These are phyloP conservation scores for Anguilla anguilla DNA, from an alignment of 2,797 vertebrate species.

Conservation along the genomic window DNA sequence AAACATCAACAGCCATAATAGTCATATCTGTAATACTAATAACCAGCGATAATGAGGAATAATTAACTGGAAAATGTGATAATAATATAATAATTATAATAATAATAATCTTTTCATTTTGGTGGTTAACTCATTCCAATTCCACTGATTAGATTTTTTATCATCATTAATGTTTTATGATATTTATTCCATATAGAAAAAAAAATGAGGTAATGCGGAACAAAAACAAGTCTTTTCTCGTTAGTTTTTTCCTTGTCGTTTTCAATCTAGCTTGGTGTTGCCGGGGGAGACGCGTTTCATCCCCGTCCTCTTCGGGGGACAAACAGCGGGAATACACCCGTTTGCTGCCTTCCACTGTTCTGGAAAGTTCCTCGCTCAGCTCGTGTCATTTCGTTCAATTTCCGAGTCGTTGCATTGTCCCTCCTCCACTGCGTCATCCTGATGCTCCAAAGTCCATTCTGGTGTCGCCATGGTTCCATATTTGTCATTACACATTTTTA, in stretches of 20 bases:
- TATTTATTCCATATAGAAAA: conserved; percentile 21
- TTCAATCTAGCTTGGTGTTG: neutral
- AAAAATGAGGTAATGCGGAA: conserved; percentile 63
- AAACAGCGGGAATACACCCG: neutral
- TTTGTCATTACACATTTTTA: conserved; percentile 3
- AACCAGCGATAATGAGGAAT: conserved; percentile 35
- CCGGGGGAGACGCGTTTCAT: neutral
- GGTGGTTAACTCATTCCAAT: neutral
- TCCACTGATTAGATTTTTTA: conserved; percentile 12
- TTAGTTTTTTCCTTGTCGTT: conserved; percentile 53
- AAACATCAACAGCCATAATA: conserved; percentile 34
- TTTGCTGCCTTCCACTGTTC: neutral
- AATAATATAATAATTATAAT: conserved; percentile 31
- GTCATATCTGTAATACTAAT: conserved; percentile 40
- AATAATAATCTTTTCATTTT: conserved; percentile 29
- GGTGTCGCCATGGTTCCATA: neutral
- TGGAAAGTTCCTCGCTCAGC: conserved; percentile 17
- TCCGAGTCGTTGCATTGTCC: neutral
- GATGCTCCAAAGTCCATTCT: neutral
- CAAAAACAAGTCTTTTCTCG: conserved; percentile 38
- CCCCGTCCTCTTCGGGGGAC: neutral
- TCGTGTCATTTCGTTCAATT: neutral
- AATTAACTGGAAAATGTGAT: conserved; percentile 34
- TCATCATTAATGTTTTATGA: conserved; percentile 38
- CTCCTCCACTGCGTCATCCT: conserved; percentile 14